Evolutionary conservation across 2,113 vertebrate genomes (phyloP).

Genomic region (Chelonoidis abingdonii): DNA sequence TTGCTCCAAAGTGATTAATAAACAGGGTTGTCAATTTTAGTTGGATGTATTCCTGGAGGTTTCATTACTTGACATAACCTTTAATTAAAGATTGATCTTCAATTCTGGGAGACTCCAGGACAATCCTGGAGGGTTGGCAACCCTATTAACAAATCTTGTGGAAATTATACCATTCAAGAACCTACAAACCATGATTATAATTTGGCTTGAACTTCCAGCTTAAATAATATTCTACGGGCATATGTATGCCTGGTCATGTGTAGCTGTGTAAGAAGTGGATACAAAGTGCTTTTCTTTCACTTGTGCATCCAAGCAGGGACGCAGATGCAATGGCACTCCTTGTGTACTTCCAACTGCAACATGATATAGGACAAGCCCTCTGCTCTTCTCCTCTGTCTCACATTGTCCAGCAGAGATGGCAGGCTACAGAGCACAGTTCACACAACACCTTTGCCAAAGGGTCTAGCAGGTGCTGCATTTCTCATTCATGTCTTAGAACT

Average conservation of each 20-base stretch:
- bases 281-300: not conserved
- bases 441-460: not conserved
- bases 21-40: no score
- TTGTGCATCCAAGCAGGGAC: not conserved
- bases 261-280: not conserved
- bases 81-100: no score
- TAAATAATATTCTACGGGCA: not conserved
- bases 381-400: not conserved
- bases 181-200: conserved; percentile 5
- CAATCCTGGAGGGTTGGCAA: no score
- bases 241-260: not conserved
- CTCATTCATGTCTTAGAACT: not conserved
- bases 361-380: not conserved
- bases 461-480: not conserved
- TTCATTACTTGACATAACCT: no score
- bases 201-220: not conserved
- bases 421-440: not conserved
- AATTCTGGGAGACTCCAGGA: no score
- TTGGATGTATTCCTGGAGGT: no score
- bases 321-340: not conserved
- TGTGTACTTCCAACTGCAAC: not conserved
- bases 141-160: not conserved
- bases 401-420: not conserved
- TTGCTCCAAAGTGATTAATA: not conserved
- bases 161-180: not conserved